These are phyloP conservation scores for Electrophaes corylata DNA, from an alignment of 2,888 invertebrate species.

Conservation along the genomic window DNA sequence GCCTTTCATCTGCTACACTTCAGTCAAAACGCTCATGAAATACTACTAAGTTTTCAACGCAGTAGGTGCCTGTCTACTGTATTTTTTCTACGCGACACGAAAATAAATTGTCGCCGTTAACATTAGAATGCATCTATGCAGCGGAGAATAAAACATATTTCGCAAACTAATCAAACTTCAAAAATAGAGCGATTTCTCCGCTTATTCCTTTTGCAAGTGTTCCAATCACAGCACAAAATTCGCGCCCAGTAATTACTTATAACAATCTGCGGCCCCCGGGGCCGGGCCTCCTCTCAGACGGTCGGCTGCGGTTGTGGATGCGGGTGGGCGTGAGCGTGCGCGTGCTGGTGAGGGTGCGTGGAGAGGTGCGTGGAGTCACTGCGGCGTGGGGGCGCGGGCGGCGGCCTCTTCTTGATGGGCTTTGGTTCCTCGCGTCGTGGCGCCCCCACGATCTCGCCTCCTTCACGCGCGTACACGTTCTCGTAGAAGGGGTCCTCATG, in stretches of 20 bases:
- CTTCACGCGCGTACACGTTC: slow-evolving; percentile 83
- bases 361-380: slow-evolving; percentile 86
- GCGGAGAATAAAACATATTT: slow-evolving; percentile 26
- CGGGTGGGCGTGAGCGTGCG: slow-evolving; percentile 49
- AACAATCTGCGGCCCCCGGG: slow-evolving; percentile 27
- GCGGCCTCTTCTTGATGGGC: slow-evolving; percentile 88
- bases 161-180: slow-evolving; percentile 31
- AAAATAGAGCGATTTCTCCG: slow-evolving; percentile 27
- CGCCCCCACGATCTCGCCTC: slow-evolving; percentile 50
- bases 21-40: background rate
- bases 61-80: background rate
- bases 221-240: slow-evolving; percentile 36
- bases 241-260: slow-evolving; percentile 31
- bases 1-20: background rate
- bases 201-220: slow-evolving; percentile 26
- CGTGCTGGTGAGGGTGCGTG: slow-evolving; percentile 47
- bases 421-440: slow-evolving; percentile 64
- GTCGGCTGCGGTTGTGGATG: slow-evolving; percentile 64
- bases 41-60: background rate
- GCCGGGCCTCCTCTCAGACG: slow-evolving; percentile 51
- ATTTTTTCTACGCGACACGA: background rate
- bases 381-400: slow-evolving; percentile 95
- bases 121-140: slow-evolving; percentile 5
- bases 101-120: background rate
- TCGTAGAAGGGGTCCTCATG: slow-evolving; percentile 88